Evolutionary conservation across 2,888 invertebrate species (phyloP), one percentile per base, ranked within the genome.

Genomic region (Subacronicta megacephala): DNA sequence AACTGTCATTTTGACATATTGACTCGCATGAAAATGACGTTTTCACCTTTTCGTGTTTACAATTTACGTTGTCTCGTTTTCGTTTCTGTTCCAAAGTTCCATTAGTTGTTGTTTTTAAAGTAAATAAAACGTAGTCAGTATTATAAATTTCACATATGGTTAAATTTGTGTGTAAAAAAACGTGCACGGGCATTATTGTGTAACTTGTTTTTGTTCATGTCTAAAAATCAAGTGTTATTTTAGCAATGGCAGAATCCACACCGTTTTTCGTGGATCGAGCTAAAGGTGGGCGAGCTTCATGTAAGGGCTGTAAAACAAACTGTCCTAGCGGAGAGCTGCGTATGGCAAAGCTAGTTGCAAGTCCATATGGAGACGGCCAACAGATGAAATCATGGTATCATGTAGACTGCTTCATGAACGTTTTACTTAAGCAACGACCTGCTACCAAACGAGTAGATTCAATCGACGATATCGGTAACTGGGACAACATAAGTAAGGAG

Each of bases 341-440:
- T 55, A 90, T 98, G 41, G 98, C 97, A 0, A 98, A 98, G 86
- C 69, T 97, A 15, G 95, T 96, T 4, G 90, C 96, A 0, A 98
- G 97, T 88, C 97, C 97, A 0, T 98, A 97, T 81, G 95, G 92
- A 12, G 96, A 95, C 16, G 96, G 95, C 0, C 96, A 94, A 66
- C 85, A 96, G 76, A 97, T 98, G 97, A 98, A 98, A 85, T 95
- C 95, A 70, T 98, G 98, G 97, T 95, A 96, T 84, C 98, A 98
- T 81, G 90, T 97, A 0, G 92, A 95, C 56, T 98, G 98, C 78
- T 89, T 98, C 5, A 97, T 98, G 94, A 96, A 98, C 81, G 95
- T 95, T 13, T 96, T 98, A 69, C 90, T 96, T 35, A 96, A 96
- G 81, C 98, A 98, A 75, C 92, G 98, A 49, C 96, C 97, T 0